phyloP scores from a whole-genome alignment of 2,113 vertebrate species.

The Grus americana region DNA sequence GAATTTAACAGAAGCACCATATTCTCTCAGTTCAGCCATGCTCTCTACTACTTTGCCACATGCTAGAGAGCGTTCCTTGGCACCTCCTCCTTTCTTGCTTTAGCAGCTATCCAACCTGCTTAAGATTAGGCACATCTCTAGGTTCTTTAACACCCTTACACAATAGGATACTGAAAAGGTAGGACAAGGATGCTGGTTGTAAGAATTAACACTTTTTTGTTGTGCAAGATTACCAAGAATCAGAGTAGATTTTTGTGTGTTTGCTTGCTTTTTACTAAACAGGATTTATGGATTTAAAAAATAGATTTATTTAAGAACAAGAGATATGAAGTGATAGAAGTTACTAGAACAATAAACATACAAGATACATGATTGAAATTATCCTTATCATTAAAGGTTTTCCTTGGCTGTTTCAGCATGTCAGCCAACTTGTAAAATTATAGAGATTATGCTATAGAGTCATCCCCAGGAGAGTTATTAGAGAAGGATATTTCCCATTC shows the following conservation, averaged over 20 bases:
- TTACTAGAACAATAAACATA: background rate
- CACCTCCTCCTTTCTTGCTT: background rate
- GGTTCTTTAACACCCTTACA: background rate
- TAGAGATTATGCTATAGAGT: background rate
- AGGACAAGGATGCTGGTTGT: background rate
- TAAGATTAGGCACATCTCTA: background rate
- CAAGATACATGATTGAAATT: background rate
- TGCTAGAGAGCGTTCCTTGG: background rate
- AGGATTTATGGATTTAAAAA: background rate
- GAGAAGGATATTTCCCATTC: background rate
- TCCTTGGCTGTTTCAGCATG: background rate
- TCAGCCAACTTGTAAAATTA: background rate
- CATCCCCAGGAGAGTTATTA: background rate
- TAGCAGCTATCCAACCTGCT: background rate
- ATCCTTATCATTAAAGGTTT: rapidly evolving
- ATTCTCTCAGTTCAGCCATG: background rate
- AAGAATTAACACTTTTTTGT: background rate
- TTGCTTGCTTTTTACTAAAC: background rate
- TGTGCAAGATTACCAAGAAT: background rate
- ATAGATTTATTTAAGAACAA: background rate
- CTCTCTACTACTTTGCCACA: background rate
- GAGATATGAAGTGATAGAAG: background rate
- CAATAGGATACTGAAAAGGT: background rate
- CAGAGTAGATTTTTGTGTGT: background rate
- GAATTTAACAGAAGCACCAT: background rate